Conservation (phyloP, 2,113 vertebrate genomes). For the Dryoscopus gambensis region DNA sequence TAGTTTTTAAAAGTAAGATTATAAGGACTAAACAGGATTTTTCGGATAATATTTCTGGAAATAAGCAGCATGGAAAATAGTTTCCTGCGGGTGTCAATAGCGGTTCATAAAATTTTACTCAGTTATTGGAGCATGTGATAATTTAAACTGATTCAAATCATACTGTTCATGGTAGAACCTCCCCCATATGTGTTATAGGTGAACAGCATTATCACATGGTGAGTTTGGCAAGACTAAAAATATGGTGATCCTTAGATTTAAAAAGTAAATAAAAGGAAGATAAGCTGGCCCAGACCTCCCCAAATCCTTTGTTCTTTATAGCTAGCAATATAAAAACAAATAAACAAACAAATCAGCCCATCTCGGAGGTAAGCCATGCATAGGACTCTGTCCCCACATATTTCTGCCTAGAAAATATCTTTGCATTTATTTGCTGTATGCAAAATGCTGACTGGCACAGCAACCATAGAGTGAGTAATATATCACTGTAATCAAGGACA, state of each 20-base stretch:
- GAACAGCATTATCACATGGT: not conserved
- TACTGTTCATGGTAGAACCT: not conserved
- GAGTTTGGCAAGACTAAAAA: not conserved
- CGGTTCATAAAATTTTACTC: not conserved
- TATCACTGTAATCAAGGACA: slow-evolving; percentile 46
- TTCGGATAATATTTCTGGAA: not conserved
- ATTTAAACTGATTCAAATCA: not conserved
- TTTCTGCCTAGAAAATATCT: slow-evolving; percentile 14
- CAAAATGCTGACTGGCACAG: not conserved
- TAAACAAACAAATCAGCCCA: not conserved
- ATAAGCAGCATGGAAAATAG: not conserved
- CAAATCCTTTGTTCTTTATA: not conserved
- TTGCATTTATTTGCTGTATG: not conserved
- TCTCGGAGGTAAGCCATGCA: not conserved
- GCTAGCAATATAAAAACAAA: not conserved
- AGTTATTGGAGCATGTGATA: not conserved
- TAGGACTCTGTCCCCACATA: not conserved
- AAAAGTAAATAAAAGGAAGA: not conserved
- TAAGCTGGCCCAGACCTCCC: not conserved
- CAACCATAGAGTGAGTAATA: not conserved
- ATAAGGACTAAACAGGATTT: not conserved
- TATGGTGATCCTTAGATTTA: not conserved
- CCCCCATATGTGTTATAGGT: not conserved
- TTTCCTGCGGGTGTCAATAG: not conserved
- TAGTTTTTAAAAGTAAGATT: not conserved